Conservation (phyloP, 2,113 vertebrate species). For the Sialia sialis region DNA sequence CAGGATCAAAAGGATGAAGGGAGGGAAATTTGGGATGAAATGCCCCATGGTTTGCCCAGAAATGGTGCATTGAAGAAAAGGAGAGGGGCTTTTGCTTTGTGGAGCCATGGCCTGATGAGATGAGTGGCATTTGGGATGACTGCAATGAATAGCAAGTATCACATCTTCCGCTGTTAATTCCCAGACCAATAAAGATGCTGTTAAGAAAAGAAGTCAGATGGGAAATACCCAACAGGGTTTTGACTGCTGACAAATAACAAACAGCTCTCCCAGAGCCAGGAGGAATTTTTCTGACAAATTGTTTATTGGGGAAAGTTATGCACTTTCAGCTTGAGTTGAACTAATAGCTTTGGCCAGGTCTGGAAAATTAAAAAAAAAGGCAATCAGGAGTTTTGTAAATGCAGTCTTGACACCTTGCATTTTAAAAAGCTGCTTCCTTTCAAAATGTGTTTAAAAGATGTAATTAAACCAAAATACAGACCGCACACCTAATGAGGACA, state of each 20-base stretch:
- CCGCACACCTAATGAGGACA: background rate
- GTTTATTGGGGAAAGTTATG: conserved; percentile 1
- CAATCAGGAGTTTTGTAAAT: background rate
- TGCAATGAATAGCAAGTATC: conserved; percentile 42
- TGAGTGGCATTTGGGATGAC: conserved; percentile 14
- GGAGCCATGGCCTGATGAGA: background rate
- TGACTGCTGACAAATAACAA: conserved; percentile 41
- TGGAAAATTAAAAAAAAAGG: background rate
- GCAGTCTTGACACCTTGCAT: background rate
- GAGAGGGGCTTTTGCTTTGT: background rate
- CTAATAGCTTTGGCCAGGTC: background rate
- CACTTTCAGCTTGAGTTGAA: background rate
- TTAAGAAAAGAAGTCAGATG: conserved; percentile 47
- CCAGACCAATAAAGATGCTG: conserved; percentile 50
- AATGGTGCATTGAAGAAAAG: background rate
- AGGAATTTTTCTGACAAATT: conserved; percentile 38
- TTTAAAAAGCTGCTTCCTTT: background rate
- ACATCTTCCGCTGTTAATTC: background rate
- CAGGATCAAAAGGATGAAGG: background rate
- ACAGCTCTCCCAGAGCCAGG: background rate
- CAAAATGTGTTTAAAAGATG: background rate
- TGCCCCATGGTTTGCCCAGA: background rate
- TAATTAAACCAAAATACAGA: conserved; percentile 1
- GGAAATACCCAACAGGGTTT: conserved; percentile 49
- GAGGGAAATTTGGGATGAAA: background rate